Conservation (phyloP, 2,888 invertebrate species). For the Philhelius pedissequus region DNA sequence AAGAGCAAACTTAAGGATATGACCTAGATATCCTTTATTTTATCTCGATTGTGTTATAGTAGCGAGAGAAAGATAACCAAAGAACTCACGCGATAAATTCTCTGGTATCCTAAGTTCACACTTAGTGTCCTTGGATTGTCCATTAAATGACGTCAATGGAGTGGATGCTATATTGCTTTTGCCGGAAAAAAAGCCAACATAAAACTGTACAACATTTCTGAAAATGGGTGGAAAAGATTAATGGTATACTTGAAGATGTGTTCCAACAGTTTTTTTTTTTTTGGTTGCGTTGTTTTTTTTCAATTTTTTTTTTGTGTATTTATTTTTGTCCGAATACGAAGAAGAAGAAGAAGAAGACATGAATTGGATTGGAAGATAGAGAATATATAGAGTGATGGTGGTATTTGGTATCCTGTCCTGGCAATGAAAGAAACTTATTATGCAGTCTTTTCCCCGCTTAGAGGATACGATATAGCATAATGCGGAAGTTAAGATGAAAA, state of each 20-base stretch:
- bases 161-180: constrained; percentile 27
- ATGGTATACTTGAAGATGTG: constrained; percentile 64
- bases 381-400: constrained; percentile 2
- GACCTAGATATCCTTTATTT: constrained; percentile 47
- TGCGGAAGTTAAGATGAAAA: constrained; percentile 65
- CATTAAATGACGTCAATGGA: constrained; percentile 67
- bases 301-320: neutral
- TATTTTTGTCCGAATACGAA: constrained; percentile 14
- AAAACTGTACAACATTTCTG: constrained; percentile 36
- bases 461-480: constrained; percentile 42
- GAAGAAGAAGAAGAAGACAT: constrained; percentile 3
- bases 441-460: constrained; percentile 54
- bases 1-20: constrained; percentile 30
- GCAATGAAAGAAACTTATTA: constrained; percentile 67
- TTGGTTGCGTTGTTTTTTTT: constrained; percentile 10
- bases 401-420: constrained; percentile 11
- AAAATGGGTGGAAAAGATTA: constrained; percentile 55
- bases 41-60: constrained; percentile 23
- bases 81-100: constrained; percentile 25
- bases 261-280: constrained; percentile 41
- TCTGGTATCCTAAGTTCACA: constrained; percentile 28
- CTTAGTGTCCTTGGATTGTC: constrained; percentile 60
- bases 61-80: neutral
- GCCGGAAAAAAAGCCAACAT: constrained; percentile 41
- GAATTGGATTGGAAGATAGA: constrained; percentile 7